Evolutionary conservation across 2,113 vertebrate genomes (phyloP).

Genomic region (Tylochromis polylepis): DNA sequence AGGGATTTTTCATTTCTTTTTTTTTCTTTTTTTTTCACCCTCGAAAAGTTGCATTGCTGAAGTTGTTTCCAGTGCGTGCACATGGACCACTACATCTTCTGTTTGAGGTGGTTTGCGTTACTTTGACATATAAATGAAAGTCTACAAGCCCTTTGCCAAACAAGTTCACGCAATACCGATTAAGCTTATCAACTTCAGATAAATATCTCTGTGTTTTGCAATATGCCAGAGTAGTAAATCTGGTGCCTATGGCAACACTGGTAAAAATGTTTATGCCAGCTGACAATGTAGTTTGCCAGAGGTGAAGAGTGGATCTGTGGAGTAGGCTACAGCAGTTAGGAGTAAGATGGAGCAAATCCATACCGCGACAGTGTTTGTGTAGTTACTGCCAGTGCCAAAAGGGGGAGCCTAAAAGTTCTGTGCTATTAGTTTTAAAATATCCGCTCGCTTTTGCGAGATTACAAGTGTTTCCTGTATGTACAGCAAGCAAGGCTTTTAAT

Average conservation of each 20-base stretch:
- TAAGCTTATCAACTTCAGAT: not conserved
- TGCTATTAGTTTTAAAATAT: not conserved
- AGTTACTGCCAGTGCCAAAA: not conserved
- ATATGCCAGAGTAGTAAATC: not conserved
- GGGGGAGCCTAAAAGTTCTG: not conserved
- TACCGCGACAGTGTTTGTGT: not conserved
- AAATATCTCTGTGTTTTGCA: not conserved
- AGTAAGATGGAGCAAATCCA: not conserved
- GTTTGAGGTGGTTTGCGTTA: not conserved
- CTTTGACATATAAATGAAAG: not conserved
- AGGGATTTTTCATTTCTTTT: constrained; percentile 15
- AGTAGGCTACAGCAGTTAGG: not conserved
- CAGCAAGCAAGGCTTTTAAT: not conserved
- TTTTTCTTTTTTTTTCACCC: not conserved
- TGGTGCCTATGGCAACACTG: not conserved
- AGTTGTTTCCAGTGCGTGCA: not conserved
- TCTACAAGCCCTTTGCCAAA: not conserved
- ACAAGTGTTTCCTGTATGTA: not conserved
- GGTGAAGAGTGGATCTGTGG: not conserved
- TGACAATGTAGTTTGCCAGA: not conserved
- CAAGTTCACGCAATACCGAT: not conserved
- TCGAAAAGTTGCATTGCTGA: constrained; percentile 9
- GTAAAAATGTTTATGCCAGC: not conserved
- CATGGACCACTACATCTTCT: not conserved
- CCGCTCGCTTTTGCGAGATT: not conserved